Base-by-base conservation (phyloP, 2,888 invertebrate species). In the Dasypogon diadema region DNA sequence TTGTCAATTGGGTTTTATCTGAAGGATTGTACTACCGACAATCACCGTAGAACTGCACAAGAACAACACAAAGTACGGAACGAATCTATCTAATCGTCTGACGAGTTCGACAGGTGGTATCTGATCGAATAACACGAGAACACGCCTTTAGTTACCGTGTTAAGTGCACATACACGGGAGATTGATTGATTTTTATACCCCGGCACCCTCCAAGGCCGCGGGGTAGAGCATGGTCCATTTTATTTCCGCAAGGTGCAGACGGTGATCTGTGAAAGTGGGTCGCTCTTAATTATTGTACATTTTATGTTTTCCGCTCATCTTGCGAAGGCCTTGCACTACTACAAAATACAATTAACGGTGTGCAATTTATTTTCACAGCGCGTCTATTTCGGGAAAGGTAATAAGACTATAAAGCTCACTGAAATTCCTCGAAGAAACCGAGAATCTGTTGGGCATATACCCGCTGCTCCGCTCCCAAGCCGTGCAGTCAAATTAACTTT, bases 91-190 rank as follows among this genome's bases (percentile, higher is more conserved):
- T 30, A 3, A 30, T 30, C 30, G 8, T 12, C 48, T 48, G 16
- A n/a, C 48, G n/a, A 5, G 48, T 48, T 16, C 48, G 48, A 48
- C 48, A 48, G 48, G 48, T 48, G 48, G 48, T n/a, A 48, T n/a
- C 48, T 48, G 48, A 48, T 48, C 48, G 48, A 48, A 48, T 48
- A 48, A 48, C n/a, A 48, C 8, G 48, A 48, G 48, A n/a, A 16
- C n/a, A 16, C 48, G 48, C 16, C 48, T n/a, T 5, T n/a, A 14
- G n/a, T 16, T 12, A 42, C 12, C 3, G 42, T 42, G 42, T 12
- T 42, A 42, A 42, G 12, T 12, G n/a, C 8, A 30, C 5, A 42
- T 42, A 2, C 1, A 12, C 42, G 42, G n/a, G 42, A 42, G n/a
- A 42, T 42, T 42, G 42, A 42, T 42, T 42, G 42, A 42, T 42